Percentiles rank a stretch among this genome's conserved stretches.
Evolutionary conservation across 2,113 vertebrate species (phyloP).

Genomic region (human (Homo sapiens)): GRCh38 chr15:83182501-83183000

Average conservation of each 20-base stretch:
- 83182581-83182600: background rate
- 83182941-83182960: background rate
- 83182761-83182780: background rate
- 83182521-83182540: background rate
- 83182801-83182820: background rate
- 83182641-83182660: background rate
- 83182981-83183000: background rate
- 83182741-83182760: slow-evolving; percentile 15
- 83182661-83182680: background rate
- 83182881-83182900: background rate
- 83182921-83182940: background rate
- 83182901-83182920: background rate
- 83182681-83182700: background rate
- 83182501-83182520: background rate
- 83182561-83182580: background rate
- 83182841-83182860: background rate
- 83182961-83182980: background rate
- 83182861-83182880: background rate
- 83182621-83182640: background rate
- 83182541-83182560: background rate
- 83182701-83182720: background rate
- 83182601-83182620: background rate
- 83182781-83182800: background rate
- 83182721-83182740: background rate
- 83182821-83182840: background rate